These are phyloP conservation scores for Lutjanus erythropterus DNA, from an alignment of 2,113 vertebrate genomes.

Conservation along the genomic window DNA sequence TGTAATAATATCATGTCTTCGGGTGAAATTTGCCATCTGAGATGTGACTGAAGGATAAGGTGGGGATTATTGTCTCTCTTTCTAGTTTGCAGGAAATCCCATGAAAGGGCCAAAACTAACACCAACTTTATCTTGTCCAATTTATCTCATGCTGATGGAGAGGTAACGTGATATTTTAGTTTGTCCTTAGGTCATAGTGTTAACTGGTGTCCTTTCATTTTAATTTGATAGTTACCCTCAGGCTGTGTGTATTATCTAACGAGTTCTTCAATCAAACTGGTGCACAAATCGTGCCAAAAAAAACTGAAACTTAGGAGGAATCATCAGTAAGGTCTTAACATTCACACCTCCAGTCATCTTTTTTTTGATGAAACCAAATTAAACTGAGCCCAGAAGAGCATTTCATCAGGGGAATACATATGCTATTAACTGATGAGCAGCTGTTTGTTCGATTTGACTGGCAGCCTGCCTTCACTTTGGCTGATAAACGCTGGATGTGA, in stretches of 20 bases:
- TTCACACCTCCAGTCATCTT: not conserved
- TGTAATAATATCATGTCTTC: not conserved
- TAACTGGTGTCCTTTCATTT: not conserved
- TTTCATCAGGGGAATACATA: not conserved
- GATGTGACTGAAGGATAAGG: not conserved
- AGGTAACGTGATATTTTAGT: not conserved
- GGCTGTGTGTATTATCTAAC: not conserved
- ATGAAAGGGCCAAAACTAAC: not conserved
- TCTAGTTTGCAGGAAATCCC: not conserved
- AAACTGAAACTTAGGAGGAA: not conserved
- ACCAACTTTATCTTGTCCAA: not conserved
- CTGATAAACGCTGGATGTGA: not conserved
- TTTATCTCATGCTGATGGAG: not conserved
- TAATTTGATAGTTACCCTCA: not conserved
- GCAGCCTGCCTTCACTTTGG: not conserved
- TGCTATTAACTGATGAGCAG: not conserved
- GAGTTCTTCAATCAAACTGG: not conserved
- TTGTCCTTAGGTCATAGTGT: not conserved
- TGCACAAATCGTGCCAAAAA: no score
- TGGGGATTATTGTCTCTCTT: not conserved
- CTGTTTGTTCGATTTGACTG: not conserved
- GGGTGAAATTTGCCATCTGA: not conserved
- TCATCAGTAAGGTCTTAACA: not conserved
- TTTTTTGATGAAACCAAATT: not conserved
- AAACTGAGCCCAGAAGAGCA: not conserved